These are phyloP conservation scores for Pseudomugil tenellus DNA, from an alignment of 2,797 vertebrate species.

Conservation along the genomic window DNA sequence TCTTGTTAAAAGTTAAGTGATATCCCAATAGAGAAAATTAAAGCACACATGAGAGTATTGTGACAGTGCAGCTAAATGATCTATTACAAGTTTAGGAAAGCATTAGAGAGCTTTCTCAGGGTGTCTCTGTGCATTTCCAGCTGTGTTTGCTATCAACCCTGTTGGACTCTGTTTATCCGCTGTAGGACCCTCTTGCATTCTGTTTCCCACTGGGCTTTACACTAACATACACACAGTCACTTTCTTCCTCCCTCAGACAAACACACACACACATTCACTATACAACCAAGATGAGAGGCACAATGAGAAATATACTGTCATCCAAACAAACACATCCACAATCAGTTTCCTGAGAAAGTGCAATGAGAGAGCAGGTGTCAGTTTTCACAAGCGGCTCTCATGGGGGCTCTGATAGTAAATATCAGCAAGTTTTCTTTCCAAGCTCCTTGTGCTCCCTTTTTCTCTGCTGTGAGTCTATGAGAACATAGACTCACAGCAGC, in stretches of 20 bases:
- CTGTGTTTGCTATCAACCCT: constrained; percentile 73
- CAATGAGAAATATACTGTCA: constrained; percentile 68
- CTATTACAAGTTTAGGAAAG: constrained; percentile 75
- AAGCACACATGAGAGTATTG: constrained; percentile 46
- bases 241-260: constrained; percentile 15
- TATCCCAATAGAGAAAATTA: constrained; percentile 37
- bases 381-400: constrained; percentile 81
- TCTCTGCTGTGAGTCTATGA: too few relatives aligned
- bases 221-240: constrained; percentile 44
- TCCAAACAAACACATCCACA: constrained; percentile 73
- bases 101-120: constrained; percentile 71
- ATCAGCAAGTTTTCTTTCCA: constrained; percentile 29
- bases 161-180: constrained; percentile 72
- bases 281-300: constrained; percentile 57
- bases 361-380: constrained; percentile 82
- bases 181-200: constrained; percentile 52
- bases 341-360: constrained; percentile 78
- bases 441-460: constrained; percentile 23
- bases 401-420: constrained; percentile 65
- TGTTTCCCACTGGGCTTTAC: constrained; percentile 69
- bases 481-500: constrained; percentile 16
- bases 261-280: constrained; percentile 22
- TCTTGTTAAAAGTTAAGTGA: constrained; percentile 11
- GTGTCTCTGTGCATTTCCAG: constrained; percentile 66
- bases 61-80: constrained; percentile 71